A percentile compares a stretch with the other conserved stretches of the same genome.
Conservation (phyloP, 1,140 invertebrate genomes). For the Tenebrio molitor region DNA sequence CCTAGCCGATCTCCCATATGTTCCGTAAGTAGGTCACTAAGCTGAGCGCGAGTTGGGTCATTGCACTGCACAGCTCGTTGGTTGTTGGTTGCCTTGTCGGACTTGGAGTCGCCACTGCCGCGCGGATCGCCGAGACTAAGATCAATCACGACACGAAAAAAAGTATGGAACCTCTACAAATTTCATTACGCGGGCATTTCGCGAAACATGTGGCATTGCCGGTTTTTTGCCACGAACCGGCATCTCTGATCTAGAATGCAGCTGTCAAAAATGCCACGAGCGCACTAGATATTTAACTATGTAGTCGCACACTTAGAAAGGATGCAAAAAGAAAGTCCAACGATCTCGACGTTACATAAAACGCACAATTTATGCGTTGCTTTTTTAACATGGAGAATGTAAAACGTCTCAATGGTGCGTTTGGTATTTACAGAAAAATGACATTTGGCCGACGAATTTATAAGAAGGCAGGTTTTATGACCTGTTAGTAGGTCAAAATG, state of each 20-base stretch:
- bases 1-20: constrained; percentile 58
- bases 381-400: not conserved
- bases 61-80: constrained; percentile 61
- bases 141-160: constrained; percentile 2
- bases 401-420: not conserved
- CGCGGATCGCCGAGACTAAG: constrained; percentile 36
- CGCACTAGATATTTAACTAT: no score
- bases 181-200: not conserved
- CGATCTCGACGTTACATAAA: constrained; percentile 14
- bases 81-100: constrained; percentile 55
- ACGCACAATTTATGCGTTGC: not conserved
- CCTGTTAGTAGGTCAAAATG: constrained; percentile 52
- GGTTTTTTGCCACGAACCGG: not conserved
- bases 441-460: constrained; percentile 3
- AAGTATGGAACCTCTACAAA: not conserved
- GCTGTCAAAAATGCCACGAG: no score
- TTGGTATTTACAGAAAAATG: constrained; percentile 8
- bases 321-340: constrained; percentile 27
- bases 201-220: not conserved
- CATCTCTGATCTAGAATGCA: not conserved
- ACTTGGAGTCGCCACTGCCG: constrained; percentile 57
- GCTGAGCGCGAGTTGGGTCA: constrained; percentile 65
- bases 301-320: no score
- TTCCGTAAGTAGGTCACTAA: constrained; percentile 66
- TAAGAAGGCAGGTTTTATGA: constrained; percentile 44